A percentile compares a stretch with the other conserved stretches of the same genome.
phyloP scores from a whole-genome alignment of 1,140 invertebrate species.

The Archivesica marissinica region DNA sequence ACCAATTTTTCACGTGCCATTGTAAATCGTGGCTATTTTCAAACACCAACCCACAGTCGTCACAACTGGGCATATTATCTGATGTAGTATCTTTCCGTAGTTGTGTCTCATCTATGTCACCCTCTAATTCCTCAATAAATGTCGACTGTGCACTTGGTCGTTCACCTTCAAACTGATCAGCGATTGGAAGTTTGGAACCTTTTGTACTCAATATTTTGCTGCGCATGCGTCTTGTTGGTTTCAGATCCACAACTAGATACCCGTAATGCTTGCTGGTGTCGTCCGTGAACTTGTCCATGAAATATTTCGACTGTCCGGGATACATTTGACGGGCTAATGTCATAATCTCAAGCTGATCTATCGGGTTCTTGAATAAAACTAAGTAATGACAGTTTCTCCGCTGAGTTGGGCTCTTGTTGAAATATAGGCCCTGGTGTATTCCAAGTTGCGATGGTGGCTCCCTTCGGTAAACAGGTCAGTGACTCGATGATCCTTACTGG shows the following conservation, averaged over 20 bases:
- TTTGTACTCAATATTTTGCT: no score
- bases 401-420: conserved; percentile 41
- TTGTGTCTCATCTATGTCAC: no score
- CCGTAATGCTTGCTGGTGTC: neutral
- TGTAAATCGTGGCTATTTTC: no score
- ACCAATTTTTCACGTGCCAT: no score
- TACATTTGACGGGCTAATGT: conserved; percentile 21
- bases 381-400: conserved; percentile 57
- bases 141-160: no score
- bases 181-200: no score
- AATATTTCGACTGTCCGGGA: neutral
- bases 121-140: no score
- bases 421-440: neutral
- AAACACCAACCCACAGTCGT: no score
- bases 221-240: no score
- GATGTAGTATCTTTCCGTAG: no score
- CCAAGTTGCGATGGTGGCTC: conserved; percentile 4
- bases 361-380: conserved; percentile 34
- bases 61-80: no score
- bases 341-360: conserved; percentile 17
- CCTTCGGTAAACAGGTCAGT: conserved; percentile 31
- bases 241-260: neutral
- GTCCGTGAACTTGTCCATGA: conserved; percentile 13
- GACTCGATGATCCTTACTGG: conserved; percentile 21
- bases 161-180: no score